Base-by-base conservation (phyloP, 1,140 invertebrate genomes). In the Meloidogyne chitwoodi region DNA sequence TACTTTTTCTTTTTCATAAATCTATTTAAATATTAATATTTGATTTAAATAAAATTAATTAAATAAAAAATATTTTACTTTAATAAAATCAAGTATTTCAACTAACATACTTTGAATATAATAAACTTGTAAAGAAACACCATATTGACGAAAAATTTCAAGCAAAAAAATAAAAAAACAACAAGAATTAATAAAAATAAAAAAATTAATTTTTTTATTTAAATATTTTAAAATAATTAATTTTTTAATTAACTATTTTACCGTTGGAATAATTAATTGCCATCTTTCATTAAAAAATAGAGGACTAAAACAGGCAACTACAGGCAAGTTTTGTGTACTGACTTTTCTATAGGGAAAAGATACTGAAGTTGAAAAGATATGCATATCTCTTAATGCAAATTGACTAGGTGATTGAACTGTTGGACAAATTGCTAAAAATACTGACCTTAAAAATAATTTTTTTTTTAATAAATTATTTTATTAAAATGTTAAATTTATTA, bases 21-120 rank as follows among this genome's bases (percentile, higher is more conserved):
- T 76, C 83, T 76, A 61, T 65, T 81, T 24, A 29, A 19, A 8
- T 38, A 68, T 48, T n/a, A n/a, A n/a, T n/a, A n/a, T n/a, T n/a
- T n/a, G n/a, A n/a, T n/a, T n/a, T n/a, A n/a, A n/a, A n/a, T n/a
- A n/a, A n/a, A n/a, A n/a, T 64, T 64, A 44, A 22, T 10, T 26
- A 10, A 26, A 34, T n/a, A 26, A 11, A 24, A 11, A 10, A 8
- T 5, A 4, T 67, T 76, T 34, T 34, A 63, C 77, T 66, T 75
- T 68, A n/a, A 84, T 66, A 66, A 85, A 73, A 14, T 84, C 71
- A 31, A 84, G 77, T 26, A 84, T 78, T 62, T 85, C 80, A 1
- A 71, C 38, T n/a, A 85, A 44, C 85, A 85, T 85, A 29, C 81
- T 84, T 66, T 87, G 84, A 65, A 85, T 72, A 72, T 85, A 85